These are phyloP conservation scores for Phaenicophaeus curvirostris DNA, from an alignment of 2,797 vertebrate genomes.

Conservation along the genomic window DNA sequence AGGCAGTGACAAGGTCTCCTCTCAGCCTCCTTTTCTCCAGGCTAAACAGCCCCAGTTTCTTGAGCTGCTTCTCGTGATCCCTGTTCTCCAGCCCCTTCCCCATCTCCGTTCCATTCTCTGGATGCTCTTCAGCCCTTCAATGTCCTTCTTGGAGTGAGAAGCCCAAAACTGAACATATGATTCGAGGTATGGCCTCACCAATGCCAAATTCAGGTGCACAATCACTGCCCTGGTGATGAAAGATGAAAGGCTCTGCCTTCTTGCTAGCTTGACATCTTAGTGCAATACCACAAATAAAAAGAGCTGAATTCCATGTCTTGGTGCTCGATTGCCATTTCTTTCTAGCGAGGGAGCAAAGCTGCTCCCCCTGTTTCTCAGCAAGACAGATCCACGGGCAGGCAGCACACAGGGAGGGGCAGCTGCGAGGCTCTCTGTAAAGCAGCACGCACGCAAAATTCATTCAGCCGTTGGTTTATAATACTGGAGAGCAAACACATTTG, in stretches of 20 bases:
- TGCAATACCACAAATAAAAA: neutral
- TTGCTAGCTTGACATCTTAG: neutral
- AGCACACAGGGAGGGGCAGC: neutral
- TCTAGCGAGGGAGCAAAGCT: neutral
- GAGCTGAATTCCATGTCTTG: neutral
- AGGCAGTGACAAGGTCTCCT: too few species aligned
- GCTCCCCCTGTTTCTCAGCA: neutral
- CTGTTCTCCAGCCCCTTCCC: too few species aligned
- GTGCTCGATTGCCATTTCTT: neutral
- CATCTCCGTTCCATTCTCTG: too few species aligned
- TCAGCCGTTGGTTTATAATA: neutral
- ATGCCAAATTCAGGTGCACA: too few species aligned
- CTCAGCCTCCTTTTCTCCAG: too few species aligned
- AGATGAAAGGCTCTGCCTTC: neutral
- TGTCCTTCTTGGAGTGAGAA: too few species aligned
- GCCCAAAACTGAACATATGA: too few species aligned
- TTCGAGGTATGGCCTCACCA: too few species aligned
- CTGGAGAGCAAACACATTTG: neutral
- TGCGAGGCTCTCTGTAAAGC: neutral
- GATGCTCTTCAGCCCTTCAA: too few species aligned
- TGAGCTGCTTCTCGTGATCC: too few species aligned
- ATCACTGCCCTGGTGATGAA: too few species aligned
- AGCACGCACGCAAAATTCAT: neutral
- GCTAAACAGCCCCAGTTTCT: too few species aligned
- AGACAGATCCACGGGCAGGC: neutral